A percentile compares a stretch with the other conserved stretches of the same genome.
These are phyloP conservation scores for Cirrhinus molitorella DNA, from an alignment of 2,797 vertebrate species.

Conservation along the genomic window DNA sequence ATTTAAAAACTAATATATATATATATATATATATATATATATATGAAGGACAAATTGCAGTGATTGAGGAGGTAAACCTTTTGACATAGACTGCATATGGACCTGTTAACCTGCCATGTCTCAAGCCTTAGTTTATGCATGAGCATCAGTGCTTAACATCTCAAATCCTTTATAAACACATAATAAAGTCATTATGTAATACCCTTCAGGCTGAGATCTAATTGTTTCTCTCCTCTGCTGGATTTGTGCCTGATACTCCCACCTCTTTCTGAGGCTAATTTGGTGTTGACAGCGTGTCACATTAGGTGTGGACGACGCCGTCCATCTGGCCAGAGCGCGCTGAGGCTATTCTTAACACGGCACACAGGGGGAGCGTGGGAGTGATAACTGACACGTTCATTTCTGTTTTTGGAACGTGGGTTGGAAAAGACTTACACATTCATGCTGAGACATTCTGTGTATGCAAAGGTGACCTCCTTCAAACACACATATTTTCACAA, in stretches of 20 bases:
- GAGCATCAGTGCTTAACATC: background rate
- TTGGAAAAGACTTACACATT: conserved; percentile 40
- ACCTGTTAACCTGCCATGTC: background rate
- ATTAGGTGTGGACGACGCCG: conserved; percentile 55
- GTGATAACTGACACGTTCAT: conserved; percentile 55
- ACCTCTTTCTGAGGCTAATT: conserved; percentile 56
- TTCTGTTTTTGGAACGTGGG: conserved; percentile 45
- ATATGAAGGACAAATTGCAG: background rate
- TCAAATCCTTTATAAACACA: conserved; percentile 7
- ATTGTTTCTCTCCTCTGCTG: conserved; percentile 49
- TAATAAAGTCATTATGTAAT: conserved; percentile 42
- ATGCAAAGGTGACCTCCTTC: conserved; percentile 7
- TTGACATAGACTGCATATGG: background rate
- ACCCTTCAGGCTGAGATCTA: conserved; percentile 35
- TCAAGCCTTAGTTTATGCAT: background rate
- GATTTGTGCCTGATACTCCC: conserved; percentile 40
- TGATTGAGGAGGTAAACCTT: background rate
- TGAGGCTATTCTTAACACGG: conserved; percentile 58
- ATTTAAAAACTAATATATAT: too few relatives aligned
- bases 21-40: background rate
- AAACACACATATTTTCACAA: conserved; percentile 10
- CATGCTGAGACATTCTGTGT: conserved; percentile 23
- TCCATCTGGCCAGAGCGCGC: conserved; percentile 62
- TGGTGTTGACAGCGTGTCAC: conserved; percentile 56
- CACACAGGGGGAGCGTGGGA: conserved; percentile 48